Evolutionary conservation across 1,140 invertebrate species (phyloP), one percentile per base, ranked within the genome.

Genomic region (Pachypeltis micranthus): DNA sequence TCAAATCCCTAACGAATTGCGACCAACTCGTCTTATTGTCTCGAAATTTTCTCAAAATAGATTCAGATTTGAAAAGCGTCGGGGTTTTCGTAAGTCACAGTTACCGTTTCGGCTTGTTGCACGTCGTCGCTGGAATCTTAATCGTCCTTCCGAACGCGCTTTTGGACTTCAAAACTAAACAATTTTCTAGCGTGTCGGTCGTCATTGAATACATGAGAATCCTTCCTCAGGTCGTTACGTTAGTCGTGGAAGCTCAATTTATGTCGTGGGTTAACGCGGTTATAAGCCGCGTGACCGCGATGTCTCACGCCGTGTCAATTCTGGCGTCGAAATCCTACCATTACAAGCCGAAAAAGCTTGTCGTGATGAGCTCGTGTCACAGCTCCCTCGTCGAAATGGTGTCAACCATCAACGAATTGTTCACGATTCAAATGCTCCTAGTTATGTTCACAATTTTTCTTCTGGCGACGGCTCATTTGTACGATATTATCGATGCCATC

Each of bases 401-500:
- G 12, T 51, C 47, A 4, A 7, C 7, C 12, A 21, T 51, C 47
- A 51, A 51, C 21, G 47, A 51, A 10, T 21, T 51, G 3, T 51
- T 51, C 21, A 51, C 47, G 12, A 21, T 51, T 21, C 47, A 51
- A 51, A 51, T 51, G 47, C 47, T 51, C 23, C 4, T 51, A 21
- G 23, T 51, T 16, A 51, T 51, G 47, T 51, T 51, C 47, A 51
- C 47, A 51, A 51, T 51, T 51, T 51, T 51, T 21, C 21, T 51
- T 4, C 47, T 51, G 7, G 21, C 47, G 3, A 51, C 47, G 12
- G 47, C 47, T 51, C 47, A 51, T 51, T 21, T 51, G 7, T 51
- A 51, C 23, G 7, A 51, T 4, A 10, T 51, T 4, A 51, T 51
- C 21, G 47, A 51, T 21, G 47, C 21, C 12, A 21, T 51, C 47